A percentile compares a stretch with the other conserved stretches of the same genome.
phyloP scores from a whole-genome alignment of 2,797 vertebrate genomes.

The Crocodylus rhombifer region DNA sequence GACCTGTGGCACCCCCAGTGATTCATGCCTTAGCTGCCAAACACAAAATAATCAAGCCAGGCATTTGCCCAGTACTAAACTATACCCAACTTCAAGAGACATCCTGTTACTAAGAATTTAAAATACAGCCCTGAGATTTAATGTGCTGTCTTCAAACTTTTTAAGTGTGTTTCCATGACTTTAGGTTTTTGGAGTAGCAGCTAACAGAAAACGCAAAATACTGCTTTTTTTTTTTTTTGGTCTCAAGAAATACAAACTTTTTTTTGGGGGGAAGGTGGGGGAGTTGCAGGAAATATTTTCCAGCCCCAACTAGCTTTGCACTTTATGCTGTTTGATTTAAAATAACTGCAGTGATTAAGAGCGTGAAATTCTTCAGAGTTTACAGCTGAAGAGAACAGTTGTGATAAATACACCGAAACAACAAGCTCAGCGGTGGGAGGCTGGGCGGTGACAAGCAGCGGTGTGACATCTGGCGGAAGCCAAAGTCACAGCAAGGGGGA shows the following conservation, averaged over 20 bases:
- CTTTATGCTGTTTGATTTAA: conserved; percentile 71
- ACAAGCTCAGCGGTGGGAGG: conserved; percentile 56
- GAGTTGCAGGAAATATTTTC: neutral
- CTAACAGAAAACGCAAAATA: neutral
- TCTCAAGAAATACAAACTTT: neutral
- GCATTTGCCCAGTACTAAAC: neutral
- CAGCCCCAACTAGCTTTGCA: conserved; percentile 66
- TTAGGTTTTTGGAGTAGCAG: neutral
- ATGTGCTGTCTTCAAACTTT: neutral
- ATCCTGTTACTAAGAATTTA: neutral
- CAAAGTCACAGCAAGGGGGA: conserved; percentile 78
- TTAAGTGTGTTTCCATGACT: neutral
- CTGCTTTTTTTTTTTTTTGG: neutral
- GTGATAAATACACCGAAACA: conserved; percentile 71
- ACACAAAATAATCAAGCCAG: neutral
- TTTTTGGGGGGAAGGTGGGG: neutral
- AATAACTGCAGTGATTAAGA: conserved; percentile 75
- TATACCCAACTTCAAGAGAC: neutral
- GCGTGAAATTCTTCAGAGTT: conserved; percentile 80
- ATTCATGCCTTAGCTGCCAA: neutral
- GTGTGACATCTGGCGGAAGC: conserved; percentile 86
- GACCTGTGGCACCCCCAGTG: neutral
- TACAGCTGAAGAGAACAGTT: conserved; percentile 78
- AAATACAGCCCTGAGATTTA: neutral
- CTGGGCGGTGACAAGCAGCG: conserved; percentile 71